Percentiles rank a stretch among this genome's conserved stretches.
Evolutionary conservation across 1,140 invertebrate species (phyloP).

Genomic region (Drosophila bifasciata): DNA sequence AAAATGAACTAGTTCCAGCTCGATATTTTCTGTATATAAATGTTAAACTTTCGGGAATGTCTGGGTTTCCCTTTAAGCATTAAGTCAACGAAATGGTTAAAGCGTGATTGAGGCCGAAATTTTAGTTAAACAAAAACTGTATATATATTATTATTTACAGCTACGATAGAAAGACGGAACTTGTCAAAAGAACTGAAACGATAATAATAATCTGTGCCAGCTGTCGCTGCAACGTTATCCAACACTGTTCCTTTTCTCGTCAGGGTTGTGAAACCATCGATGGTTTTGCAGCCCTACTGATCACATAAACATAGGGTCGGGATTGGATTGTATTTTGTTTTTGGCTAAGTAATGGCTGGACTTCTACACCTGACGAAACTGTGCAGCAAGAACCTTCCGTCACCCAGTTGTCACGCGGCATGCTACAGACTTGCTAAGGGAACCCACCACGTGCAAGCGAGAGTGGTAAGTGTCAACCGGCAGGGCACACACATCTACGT

Average conservation of each 20-base stretch:
- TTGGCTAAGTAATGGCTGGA: conserved; percentile 70
- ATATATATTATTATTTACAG: too few species aligned
- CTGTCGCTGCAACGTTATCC: conserved; percentile 18
- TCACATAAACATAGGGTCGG: conserved; percentile 47
- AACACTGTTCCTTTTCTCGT: background rate
- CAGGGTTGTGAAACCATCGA: too few species aligned
- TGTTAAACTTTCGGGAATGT: background rate
- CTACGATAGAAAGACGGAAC: background rate
- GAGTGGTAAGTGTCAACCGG: conserved; percentile 59
- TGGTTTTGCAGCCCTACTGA: too few species aligned
- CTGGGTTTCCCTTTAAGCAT: too few species aligned
- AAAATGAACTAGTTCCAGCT: conserved; percentile 1
- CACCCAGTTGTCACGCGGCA: conserved; percentile 34
- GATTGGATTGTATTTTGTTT: conserved; percentile 56
- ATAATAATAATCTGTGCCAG: conserved; percentile 1
- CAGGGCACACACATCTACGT: background rate
- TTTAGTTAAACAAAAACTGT: too few species aligned
- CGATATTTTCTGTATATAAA: too few species aligned
- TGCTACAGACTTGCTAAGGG: conserved; percentile 38
- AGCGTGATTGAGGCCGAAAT: too few species aligned
- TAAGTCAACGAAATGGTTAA: too few species aligned
- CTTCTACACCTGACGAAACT: conserved; percentile 67
- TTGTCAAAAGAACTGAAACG: background rate
- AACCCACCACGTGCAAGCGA: conserved; percentile 34
- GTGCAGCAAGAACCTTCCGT: conserved; percentile 62